These are phyloP conservation scores for Hirundo rustica DNA, from an alignment of 2,797 vertebrate species.

Conservation along the genomic window DNA sequence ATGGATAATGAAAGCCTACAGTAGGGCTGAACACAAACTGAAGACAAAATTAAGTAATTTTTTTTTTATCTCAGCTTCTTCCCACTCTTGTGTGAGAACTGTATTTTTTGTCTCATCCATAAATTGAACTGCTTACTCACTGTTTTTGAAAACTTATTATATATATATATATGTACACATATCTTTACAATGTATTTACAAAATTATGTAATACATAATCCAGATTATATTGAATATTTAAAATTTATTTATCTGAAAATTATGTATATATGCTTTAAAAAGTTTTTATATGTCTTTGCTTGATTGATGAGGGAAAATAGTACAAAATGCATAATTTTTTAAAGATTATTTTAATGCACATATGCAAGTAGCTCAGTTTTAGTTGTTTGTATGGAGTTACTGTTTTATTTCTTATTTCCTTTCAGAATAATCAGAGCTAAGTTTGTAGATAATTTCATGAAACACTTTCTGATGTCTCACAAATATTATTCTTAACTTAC, in stretches of 20 bases:
- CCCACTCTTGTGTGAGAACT: neutral
- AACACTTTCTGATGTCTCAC: neutral
- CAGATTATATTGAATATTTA: neutral
- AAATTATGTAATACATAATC: neutral
- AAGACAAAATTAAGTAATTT: neutral
- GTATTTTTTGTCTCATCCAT: neutral
- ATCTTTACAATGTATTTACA: neutral
- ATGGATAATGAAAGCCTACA: neutral
- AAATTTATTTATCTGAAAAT: neutral
- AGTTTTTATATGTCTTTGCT: neutral
- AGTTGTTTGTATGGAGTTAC: neutral
- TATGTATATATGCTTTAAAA: neutral
- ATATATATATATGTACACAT: accelerated
- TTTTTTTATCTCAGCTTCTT: neutral
- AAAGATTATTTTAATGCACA: neutral
- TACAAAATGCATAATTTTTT: neutral
- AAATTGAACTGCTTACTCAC: neutral
- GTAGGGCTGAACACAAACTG: neutral
- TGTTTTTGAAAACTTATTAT: neutral
- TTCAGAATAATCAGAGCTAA: neutral
- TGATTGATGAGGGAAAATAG: neutral
- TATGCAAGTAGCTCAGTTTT: neutral
- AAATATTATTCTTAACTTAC: neutral
- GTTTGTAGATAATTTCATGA: neutral
- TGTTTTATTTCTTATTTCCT: neutral